Evolutionary conservation across 2,113 vertebrate species (phyloP).

Genomic region (Numenius arquata): DNA sequence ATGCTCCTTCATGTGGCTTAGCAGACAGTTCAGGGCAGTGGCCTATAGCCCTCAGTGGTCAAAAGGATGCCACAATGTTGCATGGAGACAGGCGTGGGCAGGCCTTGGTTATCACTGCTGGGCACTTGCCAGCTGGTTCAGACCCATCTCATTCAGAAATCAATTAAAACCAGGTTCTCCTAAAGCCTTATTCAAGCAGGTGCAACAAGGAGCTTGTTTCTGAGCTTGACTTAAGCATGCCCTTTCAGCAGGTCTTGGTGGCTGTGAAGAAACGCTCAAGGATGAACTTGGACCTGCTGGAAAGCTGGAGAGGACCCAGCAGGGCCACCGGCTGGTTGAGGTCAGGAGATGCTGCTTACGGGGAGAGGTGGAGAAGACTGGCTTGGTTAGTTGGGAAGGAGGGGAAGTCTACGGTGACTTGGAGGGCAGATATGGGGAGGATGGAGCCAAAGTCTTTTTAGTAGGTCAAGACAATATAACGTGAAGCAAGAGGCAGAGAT

Average conservation of each 20-base stretch:
- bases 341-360: not conserved
- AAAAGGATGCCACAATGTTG: not conserved
- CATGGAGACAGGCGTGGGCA: not conserved
- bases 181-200: not conserved
- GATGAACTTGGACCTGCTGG: not conserved
- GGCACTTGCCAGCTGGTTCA: not conserved
- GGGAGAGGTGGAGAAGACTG: not conserved
- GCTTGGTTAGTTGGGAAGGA: not conserved
- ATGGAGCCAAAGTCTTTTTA: not conserved
- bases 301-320: not conserved
- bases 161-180: not conserved
- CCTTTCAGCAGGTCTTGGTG: not conserved
- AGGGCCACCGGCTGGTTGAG: not conserved
- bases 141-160: not conserved
- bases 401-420: not conserved
- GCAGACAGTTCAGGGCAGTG: not conserved
- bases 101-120: not conserved
- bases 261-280: not conserved
- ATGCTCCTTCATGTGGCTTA: not conserved
- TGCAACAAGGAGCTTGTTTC: not conserved
- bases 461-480: not conserved
- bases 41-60: not conserved
- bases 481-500: not conserved
- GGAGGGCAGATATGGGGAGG: not conserved
- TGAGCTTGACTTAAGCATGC: not conserved